Base-by-base conservation (phyloP, 2,888 invertebrate species). In the Hedychridium roseum region DNA sequence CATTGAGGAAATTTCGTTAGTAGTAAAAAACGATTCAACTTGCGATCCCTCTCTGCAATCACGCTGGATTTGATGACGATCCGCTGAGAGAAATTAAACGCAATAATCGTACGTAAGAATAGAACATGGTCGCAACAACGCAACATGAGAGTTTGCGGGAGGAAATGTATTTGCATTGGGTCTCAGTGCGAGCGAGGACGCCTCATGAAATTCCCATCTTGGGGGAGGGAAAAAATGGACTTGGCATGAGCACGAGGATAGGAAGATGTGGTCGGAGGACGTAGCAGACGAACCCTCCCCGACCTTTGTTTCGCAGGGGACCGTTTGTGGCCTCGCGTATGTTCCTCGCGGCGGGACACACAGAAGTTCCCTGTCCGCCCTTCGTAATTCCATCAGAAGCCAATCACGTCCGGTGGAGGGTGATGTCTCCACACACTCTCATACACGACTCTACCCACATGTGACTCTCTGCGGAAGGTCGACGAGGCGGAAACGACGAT, bases 321-420 rank as follows among this genome's bases (percentile, higher is more conserved):
- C 61, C 60, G 67, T 62, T 60, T 57, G 54, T 60, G 59, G 55
- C 51, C 45, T 26, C 57, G 15, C 14, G n/a, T 39, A 40, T 50
- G 47, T 45, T 28, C 26, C 30, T 28, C 14, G 20, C 20, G 32
- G 6, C 2, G 12, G 31, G 14, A 17, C 26, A 39, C 23, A 21
- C 18, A 23, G 21, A 35, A 26, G 53, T 42, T 54, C 46, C 59
- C 37, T 54, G 57, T 66, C 66, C 68, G 68, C 71, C 74, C 73
- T 69, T 66, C 68, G 72, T 76, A 76, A 76, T 76, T 73, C 76
- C 70, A 76, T 76, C 76, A 74, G 73, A 68, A 76, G 76, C 74
- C 76, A 76, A 76, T 76, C 76, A 73, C 70, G 73, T 73, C 69
- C 70, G 66, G 70, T 54, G 48, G 61, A 70, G 67, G 68, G 68